These are phyloP conservation scores for Deilephila elpenor DNA, from an alignment of 2,888 invertebrate genomes.

Conservation along the genomic window DNA sequence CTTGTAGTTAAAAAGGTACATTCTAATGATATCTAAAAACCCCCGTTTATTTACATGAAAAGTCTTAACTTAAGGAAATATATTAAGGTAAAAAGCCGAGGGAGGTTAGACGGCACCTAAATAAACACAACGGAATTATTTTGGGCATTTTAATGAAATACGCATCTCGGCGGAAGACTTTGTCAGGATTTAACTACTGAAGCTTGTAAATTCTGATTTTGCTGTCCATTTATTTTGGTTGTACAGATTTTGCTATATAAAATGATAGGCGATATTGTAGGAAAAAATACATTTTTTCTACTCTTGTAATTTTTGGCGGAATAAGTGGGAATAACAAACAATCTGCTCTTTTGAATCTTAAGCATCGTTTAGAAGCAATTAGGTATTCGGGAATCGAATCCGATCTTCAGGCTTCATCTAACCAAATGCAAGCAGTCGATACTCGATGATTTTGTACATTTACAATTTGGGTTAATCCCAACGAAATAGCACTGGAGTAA, in stretches of 20 bases:
- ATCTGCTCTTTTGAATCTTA: no score
- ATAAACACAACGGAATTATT: constrained; percentile 30
- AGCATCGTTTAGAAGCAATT: no score
- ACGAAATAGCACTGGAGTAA: neutral
- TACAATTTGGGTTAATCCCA: no score
- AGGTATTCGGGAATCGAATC: no score
- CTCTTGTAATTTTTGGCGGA: no score
- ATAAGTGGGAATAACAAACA: no score
- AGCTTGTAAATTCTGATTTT: neutral
- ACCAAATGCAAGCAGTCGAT: no score
- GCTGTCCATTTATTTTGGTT: neutral
- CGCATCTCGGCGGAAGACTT: constrained; percentile 11
- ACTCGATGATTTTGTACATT: no score
- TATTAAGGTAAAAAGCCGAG: constrained; percentile 10
- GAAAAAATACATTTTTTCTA: no score
- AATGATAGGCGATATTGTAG: no score
- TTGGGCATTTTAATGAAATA: constrained; percentile 27
- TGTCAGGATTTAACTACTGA: neutral
- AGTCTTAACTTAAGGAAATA: constrained; percentile 17
- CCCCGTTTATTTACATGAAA: neutral
- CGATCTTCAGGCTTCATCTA: no score
- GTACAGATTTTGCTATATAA: no score
- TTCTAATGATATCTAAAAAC: neutral
- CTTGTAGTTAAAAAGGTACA: neutral
- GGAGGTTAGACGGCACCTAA: constrained; percentile 9